Evolutionary conservation across 1,140 invertebrate species (phyloP), one percentile per base, ranked within the genome.

Genomic region (Drosophila malerkotliana): DNA sequence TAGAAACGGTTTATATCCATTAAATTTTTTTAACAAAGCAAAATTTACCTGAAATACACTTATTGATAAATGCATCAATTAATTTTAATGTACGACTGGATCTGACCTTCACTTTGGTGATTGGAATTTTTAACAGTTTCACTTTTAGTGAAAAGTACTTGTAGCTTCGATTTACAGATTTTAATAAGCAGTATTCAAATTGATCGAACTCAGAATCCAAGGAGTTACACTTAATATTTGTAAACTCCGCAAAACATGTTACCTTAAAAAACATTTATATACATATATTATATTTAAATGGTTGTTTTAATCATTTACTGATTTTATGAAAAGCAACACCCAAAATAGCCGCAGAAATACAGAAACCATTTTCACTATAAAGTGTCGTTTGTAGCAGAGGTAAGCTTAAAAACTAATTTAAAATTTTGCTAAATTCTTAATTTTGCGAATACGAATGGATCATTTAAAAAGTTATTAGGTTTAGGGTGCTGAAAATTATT

Each of bases 101-200:
- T 6, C 14, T 48, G n/a, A 49, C 56, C 26, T 21, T 30, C 1
- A 26, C 0, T 51, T 34, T 21, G 0, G 1, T 51, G 3, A 59
- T 14, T 2, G 45, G 57, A 21, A 34, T 7, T 14, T 59, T 14
- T 15, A 32, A 59, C 18, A 49, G 12, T 2, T 34, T 59, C 0
- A 47, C 9, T 12, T 51, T 59, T 3, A 59, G 28, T 6, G 57
- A 51, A 2, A 59, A 24, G 18, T 51, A 59, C 1, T 26, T 59
- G 8, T 48, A 59, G 5, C 5, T 59, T 1, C 57, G 18, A 12
- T 59, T 59, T 1, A 26, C 28, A n/a, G 57, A 47, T 15, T 59
- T 59, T 3, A 59, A n/a, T 12, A 51, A 21, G 28, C 57, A 59
- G 26, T 59, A 59, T 9, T 59, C 57, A 1, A 59, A 52, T 9